Evolutionary conservation across 2,113 vertebrate genomes (phyloP), one percentile per base, ranked within the genome.

Genomic region (Indri indri): DNA sequence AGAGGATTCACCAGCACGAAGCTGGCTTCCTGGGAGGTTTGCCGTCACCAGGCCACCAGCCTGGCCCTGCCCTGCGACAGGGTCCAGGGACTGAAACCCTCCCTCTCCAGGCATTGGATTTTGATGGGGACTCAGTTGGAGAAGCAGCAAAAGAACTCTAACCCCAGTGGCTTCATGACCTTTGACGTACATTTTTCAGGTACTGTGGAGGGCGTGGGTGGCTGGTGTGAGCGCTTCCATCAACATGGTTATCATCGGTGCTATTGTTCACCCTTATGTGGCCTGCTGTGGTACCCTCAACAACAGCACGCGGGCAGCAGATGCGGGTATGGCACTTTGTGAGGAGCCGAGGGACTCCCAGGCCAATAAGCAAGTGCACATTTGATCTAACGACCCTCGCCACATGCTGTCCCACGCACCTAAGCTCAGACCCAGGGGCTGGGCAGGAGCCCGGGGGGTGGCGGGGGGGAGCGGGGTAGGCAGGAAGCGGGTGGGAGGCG

Each of bases 211-310:
- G 30, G 71, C 6, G 37, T 1, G 54, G 71, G 76, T 0, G 2
- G 22, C 2, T 1, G 20, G 87, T 0, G 0, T 40, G 30, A 0
- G 0, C 2, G 0, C 2, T 6, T 12, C 40, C 57, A 17, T 34
- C 4, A 0, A 16, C 10, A 5, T 37, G 27, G 5, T 47, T 6
- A 13, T 12, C 34, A 20, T 25, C 6, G 3, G 0, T n/a, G 17
- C 17, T 20, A 0, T 34, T 11, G 23, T 45, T 79, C 13, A 32
- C 18, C 40, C 52, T 42, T 32, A 6, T 34, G 0, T 8, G n/a
- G 54, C 52, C 11, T 47, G 34, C 7, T 20, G 0, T 0, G 47
- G 61, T 3, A 7, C 18, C 47, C 47, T 80, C 27, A 27, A 3
- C 10, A 1, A 9, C 7, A 27, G 25, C 45, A n/a, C 30, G 1